phyloP scores from a whole-genome alignment of 2,113 vertebrate genomes.

The Malurus alboscapulatus region DNA sequence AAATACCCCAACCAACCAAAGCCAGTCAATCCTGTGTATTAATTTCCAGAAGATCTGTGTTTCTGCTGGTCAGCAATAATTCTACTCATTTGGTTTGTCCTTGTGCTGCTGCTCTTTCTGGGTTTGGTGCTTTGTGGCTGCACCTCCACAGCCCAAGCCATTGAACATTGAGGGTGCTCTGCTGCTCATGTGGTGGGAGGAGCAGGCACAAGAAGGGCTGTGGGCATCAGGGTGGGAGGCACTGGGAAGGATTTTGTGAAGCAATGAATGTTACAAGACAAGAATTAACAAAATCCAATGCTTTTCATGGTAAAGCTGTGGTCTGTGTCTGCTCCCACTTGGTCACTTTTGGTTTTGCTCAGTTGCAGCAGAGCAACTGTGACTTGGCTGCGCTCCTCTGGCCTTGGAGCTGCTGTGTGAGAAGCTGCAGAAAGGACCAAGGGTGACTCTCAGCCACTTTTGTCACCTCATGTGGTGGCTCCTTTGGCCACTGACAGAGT shows the following conservation, averaged over 20 bases:
- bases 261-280: neutral
- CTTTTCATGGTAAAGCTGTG: neutral
- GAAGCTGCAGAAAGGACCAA: neutral
- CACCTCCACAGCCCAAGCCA: neutral
- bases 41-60: neutral
- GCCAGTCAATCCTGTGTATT: neutral
- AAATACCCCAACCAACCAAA: neutral
- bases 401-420: accelerated
- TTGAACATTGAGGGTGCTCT: neutral
- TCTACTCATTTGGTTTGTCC: neutral
- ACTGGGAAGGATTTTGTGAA: neutral
- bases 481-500: neutral
- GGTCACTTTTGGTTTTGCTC: neutral
- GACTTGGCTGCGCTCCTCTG: neutral
- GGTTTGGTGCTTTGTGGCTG: neutral
- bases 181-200: neutral
- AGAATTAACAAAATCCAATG: neutral
- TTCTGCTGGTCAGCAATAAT: neutral
- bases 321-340: neutral
- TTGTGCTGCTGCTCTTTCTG: neutral
- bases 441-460: neutral
- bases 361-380: neutral
- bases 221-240: neutral
- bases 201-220: neutral
- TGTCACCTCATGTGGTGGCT: neutral